Evolutionary conservation across 2,797 vertebrate species (phyloP).

Genomic region (Anguilla megastoma): DNA sequence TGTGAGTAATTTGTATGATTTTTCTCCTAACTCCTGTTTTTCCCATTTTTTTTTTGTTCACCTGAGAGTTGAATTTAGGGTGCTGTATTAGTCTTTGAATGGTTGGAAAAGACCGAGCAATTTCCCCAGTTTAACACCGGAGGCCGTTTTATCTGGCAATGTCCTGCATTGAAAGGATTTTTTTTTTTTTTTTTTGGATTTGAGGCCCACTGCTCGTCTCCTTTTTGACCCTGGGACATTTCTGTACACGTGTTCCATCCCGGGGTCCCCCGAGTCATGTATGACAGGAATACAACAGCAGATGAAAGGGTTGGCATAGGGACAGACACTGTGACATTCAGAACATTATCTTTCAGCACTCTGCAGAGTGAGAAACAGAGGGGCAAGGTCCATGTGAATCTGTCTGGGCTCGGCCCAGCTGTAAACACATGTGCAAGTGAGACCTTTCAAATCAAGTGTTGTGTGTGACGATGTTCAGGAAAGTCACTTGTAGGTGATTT

Average conservation of each 20-base stretch:
- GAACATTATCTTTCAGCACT: slow-evolving; percentile 42
- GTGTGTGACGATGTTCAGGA: not conserved
- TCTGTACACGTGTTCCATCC: not conserved
- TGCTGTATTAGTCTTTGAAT: not conserved
- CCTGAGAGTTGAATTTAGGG: not conserved
- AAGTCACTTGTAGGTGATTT: not conserved
- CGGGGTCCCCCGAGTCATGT: slow-evolving; percentile 30
- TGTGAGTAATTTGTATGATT: too few species aligned
- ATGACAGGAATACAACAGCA: slow-evolving; percentile 41
- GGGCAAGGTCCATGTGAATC: not conserved
- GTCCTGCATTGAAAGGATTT: not conserved
- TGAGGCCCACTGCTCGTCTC: not conserved
- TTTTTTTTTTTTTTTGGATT: not conserved
- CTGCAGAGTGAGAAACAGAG: slow-evolving; percentile 35
- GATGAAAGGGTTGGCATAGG: slow-evolving; percentile 40
- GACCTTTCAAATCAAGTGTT: not conserved
- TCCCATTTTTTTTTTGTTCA: not conserved
- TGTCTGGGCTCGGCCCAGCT: not conserved
- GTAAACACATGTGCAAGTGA: not conserved
- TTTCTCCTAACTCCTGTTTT: not conserved
- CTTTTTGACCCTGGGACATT: slow-evolving; percentile 16
- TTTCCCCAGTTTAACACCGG: not conserved
- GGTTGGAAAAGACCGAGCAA: not conserved
- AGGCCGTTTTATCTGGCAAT: not conserved
- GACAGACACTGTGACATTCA: slow-evolving; percentile 39